These are phyloP conservation scores for Drosophila melanosoma DNA, from an alignment of 2,888 invertebrate species.

Conservation along the genomic window DNA sequence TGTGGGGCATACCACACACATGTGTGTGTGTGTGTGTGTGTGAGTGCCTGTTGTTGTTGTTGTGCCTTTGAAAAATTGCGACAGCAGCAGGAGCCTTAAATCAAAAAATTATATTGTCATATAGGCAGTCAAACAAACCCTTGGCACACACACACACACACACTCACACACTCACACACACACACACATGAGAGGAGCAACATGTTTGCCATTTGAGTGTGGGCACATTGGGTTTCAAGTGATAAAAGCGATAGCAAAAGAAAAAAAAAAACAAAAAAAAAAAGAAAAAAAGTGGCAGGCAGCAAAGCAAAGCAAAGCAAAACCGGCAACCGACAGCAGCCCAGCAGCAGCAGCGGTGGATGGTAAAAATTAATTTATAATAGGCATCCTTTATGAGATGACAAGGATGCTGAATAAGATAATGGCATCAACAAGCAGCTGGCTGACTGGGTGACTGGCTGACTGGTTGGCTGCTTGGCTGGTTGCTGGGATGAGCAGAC, in stretches of 20 bases:
- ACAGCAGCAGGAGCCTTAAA: constrained; percentile 73
- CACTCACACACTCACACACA: constrained; percentile 22
- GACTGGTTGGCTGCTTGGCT: constrained; percentile 16
- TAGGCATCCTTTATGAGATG: constrained; percentile 81
- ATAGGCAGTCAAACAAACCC: constrained; percentile 63
- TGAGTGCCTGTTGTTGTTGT: constrained; percentile 25
- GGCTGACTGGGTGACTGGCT: constrained; percentile 10
- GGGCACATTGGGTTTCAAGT: constrained; percentile 46
- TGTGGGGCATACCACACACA: constrained; percentile 38
- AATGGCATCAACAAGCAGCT: constrained; percentile 78
- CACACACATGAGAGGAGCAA: constrained; percentile 52
- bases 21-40: background rate
- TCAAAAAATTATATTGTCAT: constrained; percentile 80
- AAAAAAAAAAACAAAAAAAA: constrained; percentile 4
- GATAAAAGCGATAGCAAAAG: constrained; percentile 62
- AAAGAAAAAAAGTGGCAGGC: constrained; percentile 11
- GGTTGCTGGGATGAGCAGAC: constrained; percentile 45
- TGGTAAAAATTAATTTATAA: constrained; percentile 80
- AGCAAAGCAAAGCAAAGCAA: constrained; percentile 10
- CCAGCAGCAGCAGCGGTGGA: constrained; percentile 42
- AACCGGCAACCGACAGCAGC: constrained; percentile 25
- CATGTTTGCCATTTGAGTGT: constrained; percentile 65
- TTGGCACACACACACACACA: constrained; percentile 12
- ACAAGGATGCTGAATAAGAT: constrained; percentile 80
- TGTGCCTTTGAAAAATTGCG: constrained; percentile 69